Base-by-base conservation (phyloP, 2,113 vertebrate genomes). In the Danionella cerebrum region DNA sequence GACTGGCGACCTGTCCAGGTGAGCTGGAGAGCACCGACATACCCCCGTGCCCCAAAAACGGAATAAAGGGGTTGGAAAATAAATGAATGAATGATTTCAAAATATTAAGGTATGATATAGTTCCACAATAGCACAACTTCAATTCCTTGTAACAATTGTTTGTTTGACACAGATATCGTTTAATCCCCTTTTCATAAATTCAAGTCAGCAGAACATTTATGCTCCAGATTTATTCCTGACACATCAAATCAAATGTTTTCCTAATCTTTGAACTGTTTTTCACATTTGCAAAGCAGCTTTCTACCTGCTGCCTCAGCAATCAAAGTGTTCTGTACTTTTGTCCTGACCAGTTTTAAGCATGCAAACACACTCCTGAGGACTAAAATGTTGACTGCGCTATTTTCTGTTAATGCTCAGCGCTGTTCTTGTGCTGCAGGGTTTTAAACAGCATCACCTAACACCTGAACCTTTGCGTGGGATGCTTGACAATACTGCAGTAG, bases 311-410 rank as follows among this genome's bases (percentile, higher is more conserved):
- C n/a, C 18, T 54, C 39, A 44, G 51, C 65, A 55, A 22, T 67
- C 54, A 67, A 54, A 54, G 39, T 31, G 25, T 45, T 33, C 1
- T 14, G 38, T 60, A 45, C 39, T 18, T 60, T 29, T 60, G 57
- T 60, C 57, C 16, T 45, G 9, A 29, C 6, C 39, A 31, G 39
- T 21, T 60, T 60, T 7, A 9, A 31, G 25, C 39, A 60, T 45
- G 41, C 24, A 44, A 8, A 44, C 39, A 39, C 21, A 39, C 48
- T 66, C 48, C 24, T 14, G 64, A 54, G 38, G 38, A 67, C 50
- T 50, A 27, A 60, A 60, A 24, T 18, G 54, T 60, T 60, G 67
- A 69, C 54, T 60, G 45, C 7, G 33, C 16, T 12, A 18, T 69
- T 69, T 59, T 44, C 31, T 22, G 22, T 38, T 16, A 31, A 57